Base-by-base conservation (phyloP, 2,888 invertebrate species). In the Trichogramma dendrolimi region DNA sequence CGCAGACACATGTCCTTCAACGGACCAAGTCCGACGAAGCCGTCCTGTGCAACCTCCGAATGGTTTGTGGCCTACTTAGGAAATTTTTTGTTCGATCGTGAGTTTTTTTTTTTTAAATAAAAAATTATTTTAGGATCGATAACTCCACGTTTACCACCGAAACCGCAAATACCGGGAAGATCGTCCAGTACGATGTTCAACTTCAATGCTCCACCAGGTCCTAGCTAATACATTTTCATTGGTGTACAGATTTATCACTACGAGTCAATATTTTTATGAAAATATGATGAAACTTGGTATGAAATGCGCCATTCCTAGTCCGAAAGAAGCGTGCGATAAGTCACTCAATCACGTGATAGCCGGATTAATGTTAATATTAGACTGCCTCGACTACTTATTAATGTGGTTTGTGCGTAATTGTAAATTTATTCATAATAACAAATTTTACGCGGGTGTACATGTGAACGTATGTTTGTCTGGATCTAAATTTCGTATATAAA, bases 1-100 rank as follows among this genome's bases (percentile, higher is more conserved):
- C 72, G 79, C 50, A 73, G 77, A 63, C 76, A 78, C 62, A 77
- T 77, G 78, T 79, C 79, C 63, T 75, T 79, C 68, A 79, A 79
- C 62, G 78, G 78, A 50, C 79, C 79, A 8, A 79, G 79, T 70
- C 78, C 78, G 40, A 78, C 78, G 5, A 71, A 75, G 67, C 72
- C 75, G 64, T 73, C 75, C 73, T 42, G 69, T 71, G 60, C 78
- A 78, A 64, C 76, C 78, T 65, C 76, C 79, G 47, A 79, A 79
- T 65, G 79, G 78, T 78, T 67, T 69, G 54, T 48, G 11, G 11
- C 5, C 48, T 14, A 48, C 4, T 5, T 14, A 48, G 7, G 4
- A 47, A 47, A 6, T n/a, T n/a, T 48, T n/a, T 14, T 48, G 48
- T 11, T 6, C 11, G 14, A 48, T 11, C 11, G 48, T 14, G 11